phyloP scores from a whole-genome alignment of 2,797 vertebrate species.

The Tolypeutes matacus region DNA sequence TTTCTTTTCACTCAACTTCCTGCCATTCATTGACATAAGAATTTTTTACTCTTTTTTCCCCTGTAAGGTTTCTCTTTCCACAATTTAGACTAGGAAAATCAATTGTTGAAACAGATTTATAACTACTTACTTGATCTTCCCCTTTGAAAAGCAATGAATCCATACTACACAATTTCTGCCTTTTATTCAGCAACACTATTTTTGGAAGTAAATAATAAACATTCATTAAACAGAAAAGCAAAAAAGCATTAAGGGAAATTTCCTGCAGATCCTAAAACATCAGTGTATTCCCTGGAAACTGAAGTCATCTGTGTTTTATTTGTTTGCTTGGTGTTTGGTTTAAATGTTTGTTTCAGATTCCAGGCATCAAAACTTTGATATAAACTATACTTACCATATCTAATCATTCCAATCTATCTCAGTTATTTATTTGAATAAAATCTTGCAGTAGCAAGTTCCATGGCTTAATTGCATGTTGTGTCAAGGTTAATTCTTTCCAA shows the following conservation, averaged over 20 bases:
- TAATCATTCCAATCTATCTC: conserved; percentile 5
- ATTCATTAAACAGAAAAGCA: no score
- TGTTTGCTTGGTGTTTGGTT: background rate
- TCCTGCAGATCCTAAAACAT: background rate
- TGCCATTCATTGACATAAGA: background rate
- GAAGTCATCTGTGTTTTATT: background rate
- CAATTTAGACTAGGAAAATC: background rate
- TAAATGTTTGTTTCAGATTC: background rate
- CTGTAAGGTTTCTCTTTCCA: background rate
- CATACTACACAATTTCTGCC: no score
- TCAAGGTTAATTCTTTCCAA: conserved; percentile 34
- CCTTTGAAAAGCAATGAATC: background rate
- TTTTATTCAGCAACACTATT: no score
- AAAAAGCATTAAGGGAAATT: background rate
- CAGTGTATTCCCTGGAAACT: background rate
- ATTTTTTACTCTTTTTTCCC: background rate
- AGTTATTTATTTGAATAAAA: conserved; percentile 69
- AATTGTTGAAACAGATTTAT: background rate
- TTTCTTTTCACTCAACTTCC: background rate
- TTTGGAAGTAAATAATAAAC: no score
- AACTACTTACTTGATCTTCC: background rate
- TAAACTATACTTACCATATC: background rate
- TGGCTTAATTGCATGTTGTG: conserved; percentile 57
- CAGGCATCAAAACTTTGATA: background rate
- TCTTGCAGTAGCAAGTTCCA: conserved; percentile 42